Conservation (phyloP, 2,797 vertebrate species). For the Tapera naevia region DNA sequence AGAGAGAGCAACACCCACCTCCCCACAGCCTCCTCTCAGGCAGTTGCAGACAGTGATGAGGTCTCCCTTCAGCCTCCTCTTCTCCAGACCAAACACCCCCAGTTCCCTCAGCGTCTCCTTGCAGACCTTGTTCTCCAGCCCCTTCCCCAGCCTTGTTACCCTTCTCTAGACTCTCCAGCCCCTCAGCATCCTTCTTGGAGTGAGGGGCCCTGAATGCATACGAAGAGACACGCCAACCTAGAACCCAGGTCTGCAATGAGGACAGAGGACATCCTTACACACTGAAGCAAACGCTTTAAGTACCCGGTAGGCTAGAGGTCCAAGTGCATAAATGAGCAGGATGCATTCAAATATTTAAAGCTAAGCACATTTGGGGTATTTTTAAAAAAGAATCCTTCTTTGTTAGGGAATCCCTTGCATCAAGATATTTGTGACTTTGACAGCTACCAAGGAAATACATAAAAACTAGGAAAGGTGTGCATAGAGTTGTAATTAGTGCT, state of each 20-base stretch:
- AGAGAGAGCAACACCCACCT: too few species aligned
- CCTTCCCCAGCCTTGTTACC: too few species aligned
- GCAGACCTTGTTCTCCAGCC: too few species aligned
- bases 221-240: accelerated
- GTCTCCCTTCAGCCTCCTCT: too few species aligned
- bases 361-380: background rate
- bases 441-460: background rate
- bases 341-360: background rate
- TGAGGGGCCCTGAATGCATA: too few species aligned
- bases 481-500: background rate
- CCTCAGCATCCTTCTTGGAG: too few species aligned
- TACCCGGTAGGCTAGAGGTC: background rate
- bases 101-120: too few species aligned
- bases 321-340: background rate
- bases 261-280: accelerated
- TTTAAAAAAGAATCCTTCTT: background rate
- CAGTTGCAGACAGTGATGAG: too few species aligned
- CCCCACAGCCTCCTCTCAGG: too few species aligned
- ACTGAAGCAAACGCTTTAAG: background rate
- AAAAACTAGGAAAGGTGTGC: background rate
- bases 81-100: too few species aligned
- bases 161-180: too few species aligned
- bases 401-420: background rate
- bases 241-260: background rate
- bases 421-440: background rate